Base-by-base conservation (phyloP, 2,888 invertebrate genomes). In the Charanyca ferruginea region DNA sequence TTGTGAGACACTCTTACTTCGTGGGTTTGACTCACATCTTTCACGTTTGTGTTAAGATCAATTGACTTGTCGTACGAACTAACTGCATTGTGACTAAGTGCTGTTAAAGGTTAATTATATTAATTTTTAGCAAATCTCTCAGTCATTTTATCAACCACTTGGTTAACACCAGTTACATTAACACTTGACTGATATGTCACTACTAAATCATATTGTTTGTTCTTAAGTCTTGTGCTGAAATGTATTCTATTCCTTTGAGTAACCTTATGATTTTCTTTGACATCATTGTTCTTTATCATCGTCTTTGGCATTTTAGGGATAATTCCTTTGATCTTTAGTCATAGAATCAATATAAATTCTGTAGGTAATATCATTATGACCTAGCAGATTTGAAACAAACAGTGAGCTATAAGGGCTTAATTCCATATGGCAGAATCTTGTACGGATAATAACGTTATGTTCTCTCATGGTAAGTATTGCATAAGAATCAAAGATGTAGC, bases 401-500 rank as follows among this genome's bases (percentile, higher is more conserved):
- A 20, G 22, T 67, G 3, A 38, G n/a, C 47, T 20, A 13, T 41
- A 20, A 73, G 70, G 66, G 52, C 41, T 57, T 3, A 11, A 25
- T 41, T 35, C 8, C n/a, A 22, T 32, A 1, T 13, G 25, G 28
- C 13, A 44, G 41, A 5, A 44, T 49, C 18, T 25, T 53, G 18
- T 25, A 44, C 22, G 41, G 51, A n/a, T 51, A 44, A 32, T 48
- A 45, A 28, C 16, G 42, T 60, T 28, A 66, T 22, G 11, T 49
- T 45, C n/a, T 20, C n/a, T 41, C 23, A 16, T 48, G 60, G 18
- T n/a, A n/a, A n/a, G n/a, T 28, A n/a, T 61, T 60, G 51, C 8
- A 5, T 5, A 35, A 23, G 25, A 54, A 42, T 59, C 16, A 52
- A 25, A 54, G 66, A 58, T 54, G 44, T 18, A 45, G 25, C 5